Conservation (phyloP, 2,113 vertebrate genomes). For the Calyptomena viridis region DNA sequence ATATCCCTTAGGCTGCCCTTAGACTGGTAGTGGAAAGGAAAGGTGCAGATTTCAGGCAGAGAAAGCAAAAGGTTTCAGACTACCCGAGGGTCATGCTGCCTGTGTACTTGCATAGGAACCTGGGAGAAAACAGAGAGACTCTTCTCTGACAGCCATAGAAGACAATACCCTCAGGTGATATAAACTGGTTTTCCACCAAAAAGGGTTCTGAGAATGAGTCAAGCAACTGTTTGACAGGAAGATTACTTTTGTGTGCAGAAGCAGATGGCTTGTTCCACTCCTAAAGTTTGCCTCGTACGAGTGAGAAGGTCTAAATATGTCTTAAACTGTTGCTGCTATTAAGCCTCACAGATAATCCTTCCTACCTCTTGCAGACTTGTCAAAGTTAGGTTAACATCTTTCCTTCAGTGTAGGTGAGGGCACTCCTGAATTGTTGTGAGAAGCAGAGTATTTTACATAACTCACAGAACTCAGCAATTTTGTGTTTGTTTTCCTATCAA, state of each 20-base stretch:
- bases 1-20: not conserved
- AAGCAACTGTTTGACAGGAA: not conserved
- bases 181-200: not conserved
- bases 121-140: not conserved
- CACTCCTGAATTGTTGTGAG: not conserved
- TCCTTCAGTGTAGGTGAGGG: not conserved
- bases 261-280: not conserved
- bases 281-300: not conserved
- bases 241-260: conserved; percentile 1
- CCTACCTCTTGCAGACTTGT: conserved; percentile 26
- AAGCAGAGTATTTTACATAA: not conserved
- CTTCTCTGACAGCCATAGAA: not conserved
- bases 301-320: conserved; percentile 29
- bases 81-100: not conserved
- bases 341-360: not conserved
- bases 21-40: not conserved
- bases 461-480: not conserved
- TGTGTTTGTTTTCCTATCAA: conserved; percentile 35
- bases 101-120: not conserved
- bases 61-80: not conserved
- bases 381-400: conserved; percentile 13
- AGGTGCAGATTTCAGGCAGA: not conserved
- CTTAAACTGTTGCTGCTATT: conserved; percentile 29
- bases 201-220: not conserved
- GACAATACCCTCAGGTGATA: not conserved